Conservation (phyloP, 2,888 invertebrate genomes). For the Eurytoma californica region DNA sequence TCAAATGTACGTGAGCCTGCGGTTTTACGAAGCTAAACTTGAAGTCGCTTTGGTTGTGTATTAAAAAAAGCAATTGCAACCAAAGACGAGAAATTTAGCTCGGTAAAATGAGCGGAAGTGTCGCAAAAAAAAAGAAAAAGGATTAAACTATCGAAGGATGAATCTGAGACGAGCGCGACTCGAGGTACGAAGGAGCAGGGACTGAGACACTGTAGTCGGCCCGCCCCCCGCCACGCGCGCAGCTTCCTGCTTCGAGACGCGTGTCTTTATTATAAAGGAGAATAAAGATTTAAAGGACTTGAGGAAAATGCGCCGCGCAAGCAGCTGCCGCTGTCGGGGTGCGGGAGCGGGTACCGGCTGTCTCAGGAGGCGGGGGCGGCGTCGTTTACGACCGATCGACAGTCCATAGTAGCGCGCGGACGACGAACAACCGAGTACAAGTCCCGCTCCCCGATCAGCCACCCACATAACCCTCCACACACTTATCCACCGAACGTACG, state of each 20-base stretch:
- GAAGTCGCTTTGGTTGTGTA: no score
- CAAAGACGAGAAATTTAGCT: no score
- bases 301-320: slow-evolving; percentile 50
- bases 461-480: slow-evolving; percentile 9
- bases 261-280: slow-evolving; percentile 4
- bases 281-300: neutral
- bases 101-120: slow-evolving; percentile 3
- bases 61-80: no score
- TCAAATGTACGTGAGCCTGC: no score
- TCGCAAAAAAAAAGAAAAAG: neutral
- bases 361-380: slow-evolving; percentile 31
- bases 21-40: no score
- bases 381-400: neutral
- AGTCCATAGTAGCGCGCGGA: neutral
- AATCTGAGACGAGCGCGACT: slow-evolving; percentile 36
- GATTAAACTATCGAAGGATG: neutral
- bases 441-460: slow-evolving; percentile 56
- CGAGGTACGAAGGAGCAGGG: slow-evolving; percentile 53
- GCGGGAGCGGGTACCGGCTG: slow-evolving; percentile 63
- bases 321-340: slow-evolving; percentile 71
- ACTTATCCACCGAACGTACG: neutral
- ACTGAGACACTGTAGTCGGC: slow-evolving; percentile 47
- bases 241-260: slow-evolving; percentile 65
- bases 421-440: slow-evolving; percentile 20
- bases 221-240: slow-evolving; percentile 70